These are phyloP conservation scores for Smutsia gigantea DNA, from an alignment of 2,797 vertebrate genomes.

Conservation along the genomic window DNA sequence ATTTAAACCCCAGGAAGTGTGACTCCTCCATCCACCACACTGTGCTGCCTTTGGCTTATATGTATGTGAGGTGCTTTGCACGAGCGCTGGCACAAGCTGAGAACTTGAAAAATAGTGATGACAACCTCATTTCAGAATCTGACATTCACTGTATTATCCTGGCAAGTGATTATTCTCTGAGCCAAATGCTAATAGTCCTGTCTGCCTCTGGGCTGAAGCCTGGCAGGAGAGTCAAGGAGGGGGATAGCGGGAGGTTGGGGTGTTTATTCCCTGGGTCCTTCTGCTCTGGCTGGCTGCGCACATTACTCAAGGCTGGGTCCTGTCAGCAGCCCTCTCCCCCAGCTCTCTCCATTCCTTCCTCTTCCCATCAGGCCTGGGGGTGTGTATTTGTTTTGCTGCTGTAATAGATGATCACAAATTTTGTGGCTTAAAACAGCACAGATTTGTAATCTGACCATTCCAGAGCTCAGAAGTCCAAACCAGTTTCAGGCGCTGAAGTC, in stretches of 20 bases:
- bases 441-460: not conserved
- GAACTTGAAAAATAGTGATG: not conserved
- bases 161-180: not conserved
- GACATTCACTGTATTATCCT: not conserved
- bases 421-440: not conserved
- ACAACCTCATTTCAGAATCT: not conserved
- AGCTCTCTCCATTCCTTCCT: not conserved
- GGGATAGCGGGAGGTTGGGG: not conserved
- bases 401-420: not conserved
- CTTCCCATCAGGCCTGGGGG: not conserved
- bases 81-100: no score
- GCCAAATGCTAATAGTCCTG: not conserved
- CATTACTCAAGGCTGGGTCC: not conserved
- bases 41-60: fast-evolving
- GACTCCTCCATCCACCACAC: not conserved
- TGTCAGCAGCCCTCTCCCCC: not conserved
- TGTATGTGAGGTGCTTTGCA: not conserved
- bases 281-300: not conserved
- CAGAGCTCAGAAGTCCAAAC: not conserved
- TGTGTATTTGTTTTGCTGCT: not conserved
- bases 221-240: not conserved
- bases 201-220: not conserved
- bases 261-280: not conserved
- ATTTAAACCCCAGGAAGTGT: not conserved
- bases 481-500: not conserved